A percentile compares a stretch with the other conserved stretches of the same genome.
phyloP scores from a whole-genome alignment of 2,797 vertebrate species.

The Acropternis orthonyx region DNA sequence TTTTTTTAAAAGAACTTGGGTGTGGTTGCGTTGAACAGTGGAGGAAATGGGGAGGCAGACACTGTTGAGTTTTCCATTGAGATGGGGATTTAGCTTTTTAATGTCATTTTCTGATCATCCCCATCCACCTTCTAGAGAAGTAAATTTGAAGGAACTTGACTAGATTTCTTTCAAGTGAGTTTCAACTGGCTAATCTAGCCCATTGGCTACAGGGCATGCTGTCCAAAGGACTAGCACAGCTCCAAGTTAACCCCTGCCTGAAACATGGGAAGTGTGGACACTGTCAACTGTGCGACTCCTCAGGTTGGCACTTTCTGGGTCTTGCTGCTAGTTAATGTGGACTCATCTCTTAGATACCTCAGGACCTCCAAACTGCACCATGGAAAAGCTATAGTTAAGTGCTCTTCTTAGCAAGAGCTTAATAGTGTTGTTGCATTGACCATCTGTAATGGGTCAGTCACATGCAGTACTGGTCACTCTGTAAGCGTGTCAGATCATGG shows the following conservation, averaged over 20 bases:
- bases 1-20: too few relatives aligned
- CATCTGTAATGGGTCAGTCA: not conserved
- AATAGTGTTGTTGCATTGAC: rapidly evolving
- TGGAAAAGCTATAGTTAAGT: not conserved
- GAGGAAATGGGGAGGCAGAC: not conserved
- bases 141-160: not conserved
- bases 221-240: not conserved
- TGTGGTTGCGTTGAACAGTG: not conserved
- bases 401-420: not conserved
- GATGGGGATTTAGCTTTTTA: not conserved
- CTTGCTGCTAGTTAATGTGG: not conserved
- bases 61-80: not conserved
- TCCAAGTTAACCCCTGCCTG: not conserved
- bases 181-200: not conserved
- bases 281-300: not conserved
- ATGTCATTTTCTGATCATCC: not conserved
- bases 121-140: not conserved
- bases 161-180: not conserved
- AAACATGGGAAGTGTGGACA: not conserved
- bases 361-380: not conserved
- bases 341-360: not conserved
- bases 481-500: rapidly evolving
- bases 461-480: rapidly evolving
- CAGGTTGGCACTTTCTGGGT: not conserved
- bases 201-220: not conserved